Conservation (phyloP, 1,140 invertebrate species). For the Laupala kohalensis region DNA sequence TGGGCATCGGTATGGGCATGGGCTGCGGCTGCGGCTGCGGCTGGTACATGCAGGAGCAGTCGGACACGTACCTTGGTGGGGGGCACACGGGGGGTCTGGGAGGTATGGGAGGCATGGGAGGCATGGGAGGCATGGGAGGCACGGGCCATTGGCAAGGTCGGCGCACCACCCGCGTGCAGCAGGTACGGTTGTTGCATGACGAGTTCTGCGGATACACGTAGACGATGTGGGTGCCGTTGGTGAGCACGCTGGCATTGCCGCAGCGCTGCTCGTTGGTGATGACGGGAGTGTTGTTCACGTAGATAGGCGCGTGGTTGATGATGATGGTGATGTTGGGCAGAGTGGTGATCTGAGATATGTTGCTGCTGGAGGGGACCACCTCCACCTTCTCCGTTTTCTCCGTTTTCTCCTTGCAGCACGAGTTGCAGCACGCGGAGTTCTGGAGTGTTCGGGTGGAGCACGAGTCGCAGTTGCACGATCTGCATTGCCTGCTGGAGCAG, state of each 20-base stretch:
- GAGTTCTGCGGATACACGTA: neutral
- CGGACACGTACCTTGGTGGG: neutral
- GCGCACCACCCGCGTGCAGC: neutral
- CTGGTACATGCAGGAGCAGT: neutral
- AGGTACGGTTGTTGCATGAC: neutral
- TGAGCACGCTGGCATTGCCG: neutral
- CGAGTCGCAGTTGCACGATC: neutral
- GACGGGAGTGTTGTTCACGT: neutral
- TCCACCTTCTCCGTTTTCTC: neutral
- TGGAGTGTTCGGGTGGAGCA: neutral
- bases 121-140: neutral
- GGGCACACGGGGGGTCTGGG: neutral
- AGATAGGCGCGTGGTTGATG: neutral
- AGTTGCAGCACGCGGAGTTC: neutral
- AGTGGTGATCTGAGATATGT: neutral
- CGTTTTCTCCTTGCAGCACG: neutral
- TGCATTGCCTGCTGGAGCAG: no score
- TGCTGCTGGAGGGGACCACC: neutral
- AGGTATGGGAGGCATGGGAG: neutral
- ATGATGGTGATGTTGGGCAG: neutral
- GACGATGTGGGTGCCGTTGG: neutral
- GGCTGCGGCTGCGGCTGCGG: neutral
- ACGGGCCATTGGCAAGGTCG: neutral
- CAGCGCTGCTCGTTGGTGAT: neutral
- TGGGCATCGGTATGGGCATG: neutral